phyloP scores from a whole-genome alignment of 2,888 invertebrate species.

The Seira musarum region DNA sequence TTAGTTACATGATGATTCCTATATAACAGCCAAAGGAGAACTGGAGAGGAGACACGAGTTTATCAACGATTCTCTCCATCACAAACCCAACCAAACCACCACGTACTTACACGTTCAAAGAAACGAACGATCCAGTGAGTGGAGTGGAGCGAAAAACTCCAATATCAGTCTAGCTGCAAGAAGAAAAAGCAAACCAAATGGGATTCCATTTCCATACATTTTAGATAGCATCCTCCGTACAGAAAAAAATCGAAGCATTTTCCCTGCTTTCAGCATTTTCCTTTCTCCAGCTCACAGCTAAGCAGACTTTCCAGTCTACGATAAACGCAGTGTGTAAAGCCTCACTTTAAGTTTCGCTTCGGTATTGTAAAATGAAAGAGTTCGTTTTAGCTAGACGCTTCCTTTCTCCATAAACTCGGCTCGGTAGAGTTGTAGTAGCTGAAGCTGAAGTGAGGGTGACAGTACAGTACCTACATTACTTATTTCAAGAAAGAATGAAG shows the following conservation, averaged over 20 bases:
- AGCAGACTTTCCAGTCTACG: conserved; percentile 4
- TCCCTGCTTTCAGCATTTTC: not conserved
- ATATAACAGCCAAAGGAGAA: conserved; percentile 54
- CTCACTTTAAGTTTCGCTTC: conserved; percentile 17
- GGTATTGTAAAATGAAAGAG: not conserved
- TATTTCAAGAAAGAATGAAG: not conserved
- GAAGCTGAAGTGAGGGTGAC: conserved; percentile 19
- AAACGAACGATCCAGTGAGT: not conserved
- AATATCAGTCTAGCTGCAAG: not conserved
- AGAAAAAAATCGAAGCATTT: conserved; percentile 14
- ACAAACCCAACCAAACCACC: not conserved
- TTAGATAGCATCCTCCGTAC: not conserved
- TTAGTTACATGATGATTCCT: conserved; percentile 48
- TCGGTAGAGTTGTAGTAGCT: conserved; percentile 15
- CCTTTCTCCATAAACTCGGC: no score
- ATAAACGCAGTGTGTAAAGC: conserved; percentile 16
- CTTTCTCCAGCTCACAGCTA: not conserved
- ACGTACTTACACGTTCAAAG: not conserved
- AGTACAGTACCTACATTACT: not conserved
- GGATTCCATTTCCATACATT: not conserved
- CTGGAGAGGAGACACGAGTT: conserved; percentile 53
- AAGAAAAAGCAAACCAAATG: no score
- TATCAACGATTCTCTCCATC: conserved; percentile 39
- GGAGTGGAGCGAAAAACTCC: not conserved
- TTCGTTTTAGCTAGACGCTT: not conserved